Evolutionary conservation across 2,113 vertebrate species (phyloP).

Genomic region (Lophius piscatorius): DNA sequence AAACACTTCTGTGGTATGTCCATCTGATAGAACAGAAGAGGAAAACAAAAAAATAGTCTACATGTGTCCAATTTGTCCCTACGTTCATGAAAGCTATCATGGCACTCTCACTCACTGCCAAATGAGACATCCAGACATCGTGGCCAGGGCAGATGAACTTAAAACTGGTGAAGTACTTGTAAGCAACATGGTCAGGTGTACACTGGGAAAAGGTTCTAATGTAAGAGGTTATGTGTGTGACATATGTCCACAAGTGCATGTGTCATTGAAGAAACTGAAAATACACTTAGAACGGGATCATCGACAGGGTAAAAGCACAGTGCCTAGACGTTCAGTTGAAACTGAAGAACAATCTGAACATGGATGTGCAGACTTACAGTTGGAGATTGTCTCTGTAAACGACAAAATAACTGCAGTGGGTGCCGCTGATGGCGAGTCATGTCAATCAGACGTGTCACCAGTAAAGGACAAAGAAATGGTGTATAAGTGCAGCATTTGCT

Average conservation of each 20-base stretch:
- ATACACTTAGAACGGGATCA: conserved; percentile 84
- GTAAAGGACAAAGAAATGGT: rapidly evolving
- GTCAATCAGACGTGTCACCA: background rate
- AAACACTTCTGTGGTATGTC: background rate
- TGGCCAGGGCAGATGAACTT: conserved; percentile 85
- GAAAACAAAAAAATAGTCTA: conserved; percentile 73
- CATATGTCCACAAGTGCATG: conserved; percentile 83
- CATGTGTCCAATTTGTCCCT: conserved; percentile 87
- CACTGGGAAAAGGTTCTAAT: conserved; percentile 79
- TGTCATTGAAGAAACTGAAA: conserved; percentile 83
- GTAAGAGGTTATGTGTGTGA: conserved; percentile 86
- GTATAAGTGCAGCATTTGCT: conserved; percentile 55
- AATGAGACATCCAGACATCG: conserved; percentile 84
- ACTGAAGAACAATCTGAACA: conserved; percentile 65
- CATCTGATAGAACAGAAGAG: background rate
- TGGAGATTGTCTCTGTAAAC: conserved; percentile 81
- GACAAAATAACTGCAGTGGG: conserved; percentile 50
- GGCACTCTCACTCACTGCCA: conserved; percentile 92
- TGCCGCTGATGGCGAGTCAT: conserved; percentile 40
- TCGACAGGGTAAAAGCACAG: conserved; percentile 71
- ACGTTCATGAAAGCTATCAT: conserved; percentile 86
- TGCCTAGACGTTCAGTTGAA: conserved; percentile 67
- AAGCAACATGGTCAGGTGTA: conserved; percentile 71
- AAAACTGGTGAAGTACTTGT: conserved; percentile 81
- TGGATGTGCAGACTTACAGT: conserved; percentile 48